phyloP scores from a whole-genome alignment of 2,888 invertebrate species.

The Microctonus brassicae region DNA sequence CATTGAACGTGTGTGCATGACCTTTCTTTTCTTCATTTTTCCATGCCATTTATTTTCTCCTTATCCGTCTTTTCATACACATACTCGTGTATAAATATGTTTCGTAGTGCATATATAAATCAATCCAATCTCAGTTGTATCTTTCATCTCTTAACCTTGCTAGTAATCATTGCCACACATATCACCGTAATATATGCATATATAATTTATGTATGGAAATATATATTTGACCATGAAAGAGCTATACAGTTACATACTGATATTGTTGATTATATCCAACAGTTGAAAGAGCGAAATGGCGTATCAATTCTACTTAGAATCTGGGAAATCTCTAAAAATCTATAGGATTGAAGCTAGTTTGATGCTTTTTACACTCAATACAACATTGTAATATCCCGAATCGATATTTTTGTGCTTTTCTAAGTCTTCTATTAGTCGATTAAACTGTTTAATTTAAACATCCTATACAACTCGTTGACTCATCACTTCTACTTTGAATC shows the following conservation, averaged over 20 bases:
- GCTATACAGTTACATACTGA: not conserved
- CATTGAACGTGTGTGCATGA: conserved; percentile 4
- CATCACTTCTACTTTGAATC: too few species aligned
- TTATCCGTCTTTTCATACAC: not conserved
- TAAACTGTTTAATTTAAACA: too few species aligned
- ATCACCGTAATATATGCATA: too few species aligned
- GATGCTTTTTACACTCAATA: too few species aligned
- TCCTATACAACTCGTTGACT: too few species aligned
- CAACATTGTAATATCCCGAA: too few species aligned
- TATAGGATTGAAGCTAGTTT: too few species aligned
- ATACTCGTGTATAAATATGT: not conserved
- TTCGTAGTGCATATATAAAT: not conserved
- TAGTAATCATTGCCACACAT: not conserved
- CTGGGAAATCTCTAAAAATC: too few species aligned
- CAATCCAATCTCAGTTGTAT: not conserved
- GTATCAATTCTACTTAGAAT: too few species aligned
- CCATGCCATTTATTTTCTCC: not conserved
- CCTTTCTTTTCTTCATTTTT: not conserved
- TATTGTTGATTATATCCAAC: not conserved
- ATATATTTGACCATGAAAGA: not conserved
- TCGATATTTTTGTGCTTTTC: too few species aligned
- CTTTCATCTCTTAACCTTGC: not conserved
- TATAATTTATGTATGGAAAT: too few species aligned
- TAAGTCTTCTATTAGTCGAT: too few species aligned
- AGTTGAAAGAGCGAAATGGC: not conserved